Percentiles rank a stretch among this genome's conserved stretches.
phyloP scores from a whole-genome alignment of 2,797 vertebrate genomes.

The Anabas testudineus region DNA sequence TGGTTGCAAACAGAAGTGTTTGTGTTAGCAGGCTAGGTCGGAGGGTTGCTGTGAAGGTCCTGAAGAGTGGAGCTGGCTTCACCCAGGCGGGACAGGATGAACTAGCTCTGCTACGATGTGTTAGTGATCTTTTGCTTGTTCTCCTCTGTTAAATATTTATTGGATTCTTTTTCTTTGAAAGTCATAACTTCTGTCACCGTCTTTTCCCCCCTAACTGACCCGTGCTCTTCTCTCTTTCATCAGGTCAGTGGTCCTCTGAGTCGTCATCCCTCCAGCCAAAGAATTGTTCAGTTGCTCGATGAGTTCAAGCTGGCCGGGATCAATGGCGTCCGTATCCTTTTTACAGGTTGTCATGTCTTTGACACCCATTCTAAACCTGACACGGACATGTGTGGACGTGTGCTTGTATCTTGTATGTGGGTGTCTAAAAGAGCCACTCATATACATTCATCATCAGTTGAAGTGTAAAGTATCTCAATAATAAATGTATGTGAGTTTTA shows the following conservation, averaged over 20 bases:
- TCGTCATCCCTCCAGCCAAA: slow-evolving; percentile 78
- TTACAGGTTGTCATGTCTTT: slow-evolving; percentile 14
- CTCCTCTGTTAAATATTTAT: neutral
- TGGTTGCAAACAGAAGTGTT: neutral
- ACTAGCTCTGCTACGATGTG: slow-evolving; percentile 84
- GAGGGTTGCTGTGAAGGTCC: slow-evolving; percentile 88
- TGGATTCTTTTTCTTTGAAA: neutral
- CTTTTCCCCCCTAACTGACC: neutral
- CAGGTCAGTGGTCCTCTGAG: slow-evolving; percentile 83
- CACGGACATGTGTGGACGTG: slow-evolving; percentile 7
- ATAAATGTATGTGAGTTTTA: too few species aligned
- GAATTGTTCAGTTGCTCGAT: slow-evolving; percentile 85
- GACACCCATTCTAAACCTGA: slow-evolving; percentile 6
- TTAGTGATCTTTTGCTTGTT: slow-evolving; percentile 60
- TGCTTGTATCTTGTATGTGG: neutral
- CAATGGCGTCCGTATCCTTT: slow-evolving; percentile 90
- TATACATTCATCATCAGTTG: too few species aligned
- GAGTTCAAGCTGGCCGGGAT: slow-evolving; percentile 89
- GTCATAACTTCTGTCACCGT: neutral
- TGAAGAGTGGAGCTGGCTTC: slow-evolving; percentile 86
- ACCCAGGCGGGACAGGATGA: slow-evolving; percentile 87
- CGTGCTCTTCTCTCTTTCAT: slow-evolving; percentile 6
- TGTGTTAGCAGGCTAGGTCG: slow-evolving; percentile 71
- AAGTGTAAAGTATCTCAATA: too few species aligned
- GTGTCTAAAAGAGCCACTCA: neutral